Conservation (phyloP, 2,113 vertebrate genomes). For the Istiophorus platypterus region DNA sequence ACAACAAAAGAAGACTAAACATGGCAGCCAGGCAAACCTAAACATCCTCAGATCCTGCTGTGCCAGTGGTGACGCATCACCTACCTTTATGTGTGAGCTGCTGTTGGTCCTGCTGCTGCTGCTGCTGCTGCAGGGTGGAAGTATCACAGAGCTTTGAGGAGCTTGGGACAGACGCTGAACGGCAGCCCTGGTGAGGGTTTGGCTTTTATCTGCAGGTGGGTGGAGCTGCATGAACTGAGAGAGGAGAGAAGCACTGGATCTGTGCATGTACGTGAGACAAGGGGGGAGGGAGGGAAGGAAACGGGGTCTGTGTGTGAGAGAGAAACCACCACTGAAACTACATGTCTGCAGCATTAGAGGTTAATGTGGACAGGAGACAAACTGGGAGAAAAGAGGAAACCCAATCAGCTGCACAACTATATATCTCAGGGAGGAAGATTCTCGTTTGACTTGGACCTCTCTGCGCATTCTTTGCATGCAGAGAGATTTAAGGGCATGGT, state of each 20-base stretch:
- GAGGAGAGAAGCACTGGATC: slow-evolving; percentile 33
- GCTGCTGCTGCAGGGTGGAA: slow-evolving; percentile 76
- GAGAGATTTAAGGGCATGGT: slow-evolving; percentile 66
- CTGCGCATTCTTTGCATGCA: slow-evolving; percentile 70
- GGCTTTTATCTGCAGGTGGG: slow-evolving; percentile 98
- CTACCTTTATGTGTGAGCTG: slow-evolving; percentile 86
- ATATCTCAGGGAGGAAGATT: slow-evolving; percentile 62
- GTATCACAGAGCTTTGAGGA: slow-evolving; percentile 81
- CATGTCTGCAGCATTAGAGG: slow-evolving; percentile 43
- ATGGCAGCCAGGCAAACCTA: background rate
- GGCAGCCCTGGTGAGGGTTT: slow-evolving; percentile 87
- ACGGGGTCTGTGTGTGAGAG: slow-evolving; percentile 29
- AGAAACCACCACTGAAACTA: slow-evolving; percentile 27
- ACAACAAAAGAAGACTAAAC: too few species aligned
- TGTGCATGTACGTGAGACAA: slow-evolving; percentile 47
- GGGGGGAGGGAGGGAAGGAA: slow-evolving; percentile 46
- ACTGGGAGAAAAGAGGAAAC: slow-evolving; percentile 21
- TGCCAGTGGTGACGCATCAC: slow-evolving; percentile 58
- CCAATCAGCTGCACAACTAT: slow-evolving; percentile 37
- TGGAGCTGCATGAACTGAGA: slow-evolving; percentile 82
- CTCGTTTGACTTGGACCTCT: slow-evolving; percentile 69
- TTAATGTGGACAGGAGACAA: slow-evolving; percentile 19
- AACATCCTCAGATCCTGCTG: slow-evolving; percentile 1
- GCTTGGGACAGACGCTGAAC: slow-evolving; percentile 86
- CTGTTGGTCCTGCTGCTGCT: slow-evolving; percentile 66